These are phyloP conservation scores for Aradus depressus DNA, from an alignment of 2,888 invertebrate species.

Conservation along the genomic window DNA sequence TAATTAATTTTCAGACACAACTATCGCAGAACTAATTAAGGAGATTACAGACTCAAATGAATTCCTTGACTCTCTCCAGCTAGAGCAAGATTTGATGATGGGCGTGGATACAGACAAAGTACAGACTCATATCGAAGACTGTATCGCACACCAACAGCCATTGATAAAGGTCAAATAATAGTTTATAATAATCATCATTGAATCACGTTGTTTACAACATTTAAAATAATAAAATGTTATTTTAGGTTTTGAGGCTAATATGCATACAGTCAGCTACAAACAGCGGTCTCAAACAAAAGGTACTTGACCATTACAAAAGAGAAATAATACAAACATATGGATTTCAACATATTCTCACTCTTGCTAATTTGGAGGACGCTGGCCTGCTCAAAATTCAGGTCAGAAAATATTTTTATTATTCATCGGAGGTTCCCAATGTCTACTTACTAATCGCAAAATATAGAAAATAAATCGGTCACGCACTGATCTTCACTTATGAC, in stretches of 20 bases:
- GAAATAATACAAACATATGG: constrained; percentile 79
- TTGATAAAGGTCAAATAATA: constrained; percentile 58
- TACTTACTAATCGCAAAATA: not conserved
- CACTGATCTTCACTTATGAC: no score
- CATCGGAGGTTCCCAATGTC: constrained; percentile 36
- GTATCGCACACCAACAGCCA: constrained; percentile 74
- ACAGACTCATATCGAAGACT: constrained; percentile 80
- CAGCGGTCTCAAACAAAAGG: constrained; percentile 84
- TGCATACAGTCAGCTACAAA: constrained; percentile 87
- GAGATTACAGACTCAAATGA: constrained; percentile 63
- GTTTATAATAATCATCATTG: not conserved
- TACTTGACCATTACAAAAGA: constrained; percentile 60
- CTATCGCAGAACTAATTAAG: constrained; percentile 88
- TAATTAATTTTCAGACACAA: constrained; percentile 63
- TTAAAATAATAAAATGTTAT: not conserved
- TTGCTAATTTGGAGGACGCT: constrained; percentile 77
- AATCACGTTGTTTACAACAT: not conserved
- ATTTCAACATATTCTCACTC: constrained; percentile 63
- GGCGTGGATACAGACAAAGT: constrained; percentile 85
- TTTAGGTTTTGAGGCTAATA: constrained; percentile 65
- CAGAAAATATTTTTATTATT: not conserved
- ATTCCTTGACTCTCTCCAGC: constrained; percentile 66
- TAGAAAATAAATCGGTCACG: no score
- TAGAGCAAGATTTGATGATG: constrained; percentile 86
- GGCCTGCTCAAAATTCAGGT: constrained; percentile 69